Conservation (phyloP, 2,888 invertebrate species). For the Dicranocentrus wangi region DNA sequence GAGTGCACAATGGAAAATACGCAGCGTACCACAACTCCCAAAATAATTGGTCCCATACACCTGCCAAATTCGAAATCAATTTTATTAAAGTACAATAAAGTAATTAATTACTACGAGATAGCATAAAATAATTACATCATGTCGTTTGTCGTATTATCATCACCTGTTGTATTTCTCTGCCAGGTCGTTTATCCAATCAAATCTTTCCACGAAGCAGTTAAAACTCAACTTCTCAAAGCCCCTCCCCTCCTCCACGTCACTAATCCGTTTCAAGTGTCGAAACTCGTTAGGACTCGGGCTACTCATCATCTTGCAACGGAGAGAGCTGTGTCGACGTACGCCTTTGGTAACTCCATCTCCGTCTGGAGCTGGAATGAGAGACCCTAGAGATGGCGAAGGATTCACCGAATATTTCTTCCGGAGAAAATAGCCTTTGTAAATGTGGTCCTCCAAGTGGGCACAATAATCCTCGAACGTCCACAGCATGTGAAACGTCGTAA, state of each 20-base stretch:
- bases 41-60: conserved; percentile 50
- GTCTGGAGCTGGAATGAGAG: conserved; percentile 14
- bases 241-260: conserved; percentile 46
- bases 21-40: conserved; percentile 55
- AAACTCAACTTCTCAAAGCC: conserved; percentile 43
- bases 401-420: conserved; percentile 35
- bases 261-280: conserved; percentile 27
- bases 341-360: background rate
- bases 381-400: conserved; percentile 28
- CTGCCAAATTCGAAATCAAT: too few species aligned
- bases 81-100: too few species aligned
- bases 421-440: conserved; percentile 52
- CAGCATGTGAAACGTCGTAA: conserved; percentile 56
- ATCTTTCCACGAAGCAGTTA: conserved; percentile 49
- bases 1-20: conserved; percentile 58
- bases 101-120: too few species aligned
- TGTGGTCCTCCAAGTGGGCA: conserved; percentile 51
- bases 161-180: conserved; percentile 33
- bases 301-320: background rate
- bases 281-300: conserved; percentile 19
- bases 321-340: background rate
- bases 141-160: too few species aligned
- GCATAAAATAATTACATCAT: too few species aligned
- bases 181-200: conserved; percentile 43
- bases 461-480: conserved; percentile 63